These are phyloP conservation scores for Lepidocyrtoides sp. DNA, from an alignment of 2,888 invertebrate species.

Conservation along the genomic window DNA sequence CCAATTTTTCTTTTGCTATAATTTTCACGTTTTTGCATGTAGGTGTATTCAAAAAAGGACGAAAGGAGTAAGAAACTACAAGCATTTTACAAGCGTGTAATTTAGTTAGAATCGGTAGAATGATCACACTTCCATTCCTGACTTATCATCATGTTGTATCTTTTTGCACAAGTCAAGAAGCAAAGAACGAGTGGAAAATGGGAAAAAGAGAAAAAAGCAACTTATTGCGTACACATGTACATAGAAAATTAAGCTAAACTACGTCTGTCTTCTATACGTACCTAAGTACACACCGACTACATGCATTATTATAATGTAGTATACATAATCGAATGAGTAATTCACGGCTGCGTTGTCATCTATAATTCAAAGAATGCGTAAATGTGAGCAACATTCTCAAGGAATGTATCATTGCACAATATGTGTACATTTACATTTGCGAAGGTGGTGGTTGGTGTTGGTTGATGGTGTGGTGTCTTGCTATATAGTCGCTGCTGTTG, in stretches of 20 bases:
- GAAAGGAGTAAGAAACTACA: conserved; percentile 18
- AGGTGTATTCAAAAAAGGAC: conserved; percentile 48
- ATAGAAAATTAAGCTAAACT: background rate
- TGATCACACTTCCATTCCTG: conserved; percentile 41
- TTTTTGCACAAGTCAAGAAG: conserved; percentile 48
- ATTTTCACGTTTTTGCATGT: conserved; percentile 46
- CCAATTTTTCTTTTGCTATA: background rate
- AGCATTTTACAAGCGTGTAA: conserved; percentile 51
- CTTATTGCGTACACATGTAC: conserved; percentile 28
- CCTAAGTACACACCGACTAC: background rate
- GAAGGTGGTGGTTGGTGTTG: conserved; percentile 67
- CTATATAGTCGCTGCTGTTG: conserved; percentile 30
- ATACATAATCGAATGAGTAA: conserved; percentile 70
- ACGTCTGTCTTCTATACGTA: background rate
- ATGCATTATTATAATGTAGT: background rate
- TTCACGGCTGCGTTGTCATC: conserved; percentile 71
- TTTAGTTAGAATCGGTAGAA: conserved; percentile 35
- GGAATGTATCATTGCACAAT: conserved; percentile 52
- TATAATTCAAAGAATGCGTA: conserved; percentile 79
- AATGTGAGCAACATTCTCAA: conserved; percentile 62
- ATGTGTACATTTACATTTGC: conserved; percentile 49
- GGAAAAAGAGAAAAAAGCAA: conserved; percentile 6
- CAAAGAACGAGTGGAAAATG: conserved; percentile 1
- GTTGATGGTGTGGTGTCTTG: conserved; percentile 28
- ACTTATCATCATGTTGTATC: conserved; percentile 30